phyloP scores from a whole-genome alignment of 2,797 vertebrate species.

The Malurus leucopterus region DNA sequence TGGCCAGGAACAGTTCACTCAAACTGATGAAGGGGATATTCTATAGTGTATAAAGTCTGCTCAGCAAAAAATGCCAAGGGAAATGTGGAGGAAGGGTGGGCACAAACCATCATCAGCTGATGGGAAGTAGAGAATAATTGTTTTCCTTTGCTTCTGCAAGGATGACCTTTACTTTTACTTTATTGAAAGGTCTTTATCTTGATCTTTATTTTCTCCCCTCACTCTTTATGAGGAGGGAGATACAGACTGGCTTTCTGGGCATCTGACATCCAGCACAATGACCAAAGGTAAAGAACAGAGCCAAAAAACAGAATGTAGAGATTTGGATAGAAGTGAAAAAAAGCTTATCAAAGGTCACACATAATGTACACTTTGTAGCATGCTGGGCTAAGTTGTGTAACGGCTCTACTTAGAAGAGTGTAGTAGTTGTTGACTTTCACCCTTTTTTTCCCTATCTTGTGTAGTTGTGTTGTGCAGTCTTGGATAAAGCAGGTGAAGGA shows the following conservation, averaged over 20 bases:
- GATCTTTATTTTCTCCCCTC: background rate
- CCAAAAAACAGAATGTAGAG: background rate
- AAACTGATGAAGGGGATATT: background rate
- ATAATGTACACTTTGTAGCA: background rate
- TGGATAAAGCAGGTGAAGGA: background rate
- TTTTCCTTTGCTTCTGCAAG: background rate
- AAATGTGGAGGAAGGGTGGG: fast-evolving
- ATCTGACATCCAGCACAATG: background rate
- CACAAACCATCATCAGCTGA: no score
- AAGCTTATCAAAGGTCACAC: background rate
- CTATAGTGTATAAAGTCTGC: no score
- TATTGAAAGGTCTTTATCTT: background rate
- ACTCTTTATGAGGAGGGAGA: background rate
- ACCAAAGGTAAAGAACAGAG: background rate
- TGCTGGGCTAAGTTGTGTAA: background rate
- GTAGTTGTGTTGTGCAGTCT: background rate
- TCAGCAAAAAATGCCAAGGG: background rate
- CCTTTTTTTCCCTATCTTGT: background rate
- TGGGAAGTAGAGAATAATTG: background rate
- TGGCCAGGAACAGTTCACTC: background rate
- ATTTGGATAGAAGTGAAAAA: background rate
- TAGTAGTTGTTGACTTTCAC: background rate
- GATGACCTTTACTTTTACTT: background rate
- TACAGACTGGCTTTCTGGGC: background rate
- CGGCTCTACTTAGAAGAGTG: background rate